Evolutionary conservation across 2,888 invertebrate genomes (phyloP).

Genomic region (Rapana venosa): DNA sequence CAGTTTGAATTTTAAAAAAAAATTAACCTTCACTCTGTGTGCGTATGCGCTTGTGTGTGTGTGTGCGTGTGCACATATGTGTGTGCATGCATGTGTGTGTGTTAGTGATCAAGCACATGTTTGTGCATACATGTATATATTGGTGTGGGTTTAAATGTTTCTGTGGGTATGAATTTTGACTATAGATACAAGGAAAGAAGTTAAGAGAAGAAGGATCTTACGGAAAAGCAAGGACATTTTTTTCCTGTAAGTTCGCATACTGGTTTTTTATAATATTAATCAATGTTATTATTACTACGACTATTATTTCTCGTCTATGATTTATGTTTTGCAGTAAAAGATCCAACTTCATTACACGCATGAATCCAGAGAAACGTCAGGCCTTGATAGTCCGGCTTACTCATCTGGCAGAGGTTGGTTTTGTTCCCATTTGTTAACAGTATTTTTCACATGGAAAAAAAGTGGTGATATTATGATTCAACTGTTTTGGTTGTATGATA

Average conservation of each 20-base stretch:
- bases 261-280: background rate
- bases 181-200: too few species aligned
- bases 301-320: constrained; percentile 6
- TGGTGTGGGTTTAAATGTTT: background rate
- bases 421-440: background rate
- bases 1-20: too few species aligned
- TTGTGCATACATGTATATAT: too few species aligned
- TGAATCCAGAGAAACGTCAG: constrained; percentile 85
- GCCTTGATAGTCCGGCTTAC: constrained; percentile 86
- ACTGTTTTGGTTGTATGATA: background rate
- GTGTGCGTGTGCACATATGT: background rate
- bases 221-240: background rate
- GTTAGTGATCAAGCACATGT: too few species aligned
- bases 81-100: background rate
- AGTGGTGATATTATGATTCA: background rate
- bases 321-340: constrained; percentile 83
- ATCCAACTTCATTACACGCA: constrained; percentile 89
- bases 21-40: too few species aligned
- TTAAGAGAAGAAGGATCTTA: background rate
- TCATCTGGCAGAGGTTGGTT: constrained; percentile 87
- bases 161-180: background rate
- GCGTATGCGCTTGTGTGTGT: too few species aligned
- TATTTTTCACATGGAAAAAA: background rate
- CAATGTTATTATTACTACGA: background rate
- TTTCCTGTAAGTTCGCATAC: background rate